Base-by-base conservation (phyloP, 1,140 invertebrate species). In the Drosophila equinoxialis region DNA sequence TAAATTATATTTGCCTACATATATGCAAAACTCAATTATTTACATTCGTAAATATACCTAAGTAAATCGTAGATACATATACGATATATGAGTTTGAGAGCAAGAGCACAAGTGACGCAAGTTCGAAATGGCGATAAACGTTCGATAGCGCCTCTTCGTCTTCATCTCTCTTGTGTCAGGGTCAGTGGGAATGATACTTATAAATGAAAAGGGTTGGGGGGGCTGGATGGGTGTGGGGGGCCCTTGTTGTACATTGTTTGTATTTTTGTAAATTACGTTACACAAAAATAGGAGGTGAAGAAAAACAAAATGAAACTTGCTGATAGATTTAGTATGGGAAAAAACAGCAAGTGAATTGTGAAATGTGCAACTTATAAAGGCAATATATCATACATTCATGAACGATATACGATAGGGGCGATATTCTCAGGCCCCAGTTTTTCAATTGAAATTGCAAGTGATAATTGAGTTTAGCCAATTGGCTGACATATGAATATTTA, bases 1-100 rank as follows among this genome's bases (percentile, higher is more conserved):
- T 87, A 89, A 85, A 87, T 74, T 62, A 45, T 62, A 23, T 62
- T 62, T 39, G 39, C 60, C 10, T 62, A n/a, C 14, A 61, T 61
- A 61, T 61, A 41, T 61, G 30, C 13, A 57, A 35, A 33, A 10
- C n/a, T 59, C 60, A 62, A 42, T 62, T 62, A 62, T 62, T 62
- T 62, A 62, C 60, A 42, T 62, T 39, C 60, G 60, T 62, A 62
- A 62, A 45, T 62, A 14, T 62, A 42, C 41, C 45, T 51, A 51
- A 51, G 20, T 51, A 51, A 51, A 51, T 51, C 17, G 17, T 48
- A 30, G 6, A 30, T 45, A 45, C 2, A 45, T 45, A 57, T 51
- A 51, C 35, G 45, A 51, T 51, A 51, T 51, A 51, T 51, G 3
- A 51, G 17, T 20, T 23, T 20, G 17, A 51, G 45, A 62, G 13